A percentile compares a stretch with the other conserved stretches of the same genome.
Evolutionary conservation across 2,113 vertebrate species (phyloP).

Genomic region (Pholis gunnellus): DNA sequence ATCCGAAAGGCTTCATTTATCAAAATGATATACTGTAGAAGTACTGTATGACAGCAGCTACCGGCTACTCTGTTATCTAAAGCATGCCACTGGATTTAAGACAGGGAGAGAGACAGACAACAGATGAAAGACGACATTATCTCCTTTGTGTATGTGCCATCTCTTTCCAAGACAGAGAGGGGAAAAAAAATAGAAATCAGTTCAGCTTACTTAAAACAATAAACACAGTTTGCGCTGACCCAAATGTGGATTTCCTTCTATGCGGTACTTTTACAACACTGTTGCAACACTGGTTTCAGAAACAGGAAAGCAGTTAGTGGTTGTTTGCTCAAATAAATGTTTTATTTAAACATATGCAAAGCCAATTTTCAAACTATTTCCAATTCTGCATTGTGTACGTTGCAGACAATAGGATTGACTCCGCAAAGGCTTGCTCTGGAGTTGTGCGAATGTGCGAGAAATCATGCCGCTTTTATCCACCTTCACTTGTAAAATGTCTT

Average conservation of each 20-base stretch:
- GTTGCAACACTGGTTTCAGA: background rate
- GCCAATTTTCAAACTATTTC: background rate
- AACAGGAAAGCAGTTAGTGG: background rate
- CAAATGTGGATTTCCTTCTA: constrained; percentile 5
- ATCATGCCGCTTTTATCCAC: constrained; percentile 47
- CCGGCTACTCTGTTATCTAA: background rate
- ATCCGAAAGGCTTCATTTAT: constrained; percentile 33
- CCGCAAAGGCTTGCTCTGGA: background rate
- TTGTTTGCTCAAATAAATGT: background rate
- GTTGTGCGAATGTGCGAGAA: constrained; percentile 19
- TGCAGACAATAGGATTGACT: background rate
- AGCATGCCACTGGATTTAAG: constrained; percentile 17
- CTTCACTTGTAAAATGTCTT: constrained; percentile 49
- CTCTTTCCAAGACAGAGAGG: background rate
- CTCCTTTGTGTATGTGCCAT: constrained; percentile 1
- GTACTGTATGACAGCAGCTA: background rate
- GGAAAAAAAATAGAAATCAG: background rate
- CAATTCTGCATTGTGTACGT: background rate
- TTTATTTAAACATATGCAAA: background rate
- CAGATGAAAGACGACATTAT: constrained; percentile 18
- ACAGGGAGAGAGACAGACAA: background rate
- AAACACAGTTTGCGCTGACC: constrained; percentile 4
- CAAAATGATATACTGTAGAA: background rate
- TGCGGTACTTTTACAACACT: background rate
- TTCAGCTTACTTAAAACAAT: constrained; percentile 14